Evolutionary conservation across 2,797 vertebrate genomes (phyloP).

Genomic region (Mionectes olivaceus): DNA sequence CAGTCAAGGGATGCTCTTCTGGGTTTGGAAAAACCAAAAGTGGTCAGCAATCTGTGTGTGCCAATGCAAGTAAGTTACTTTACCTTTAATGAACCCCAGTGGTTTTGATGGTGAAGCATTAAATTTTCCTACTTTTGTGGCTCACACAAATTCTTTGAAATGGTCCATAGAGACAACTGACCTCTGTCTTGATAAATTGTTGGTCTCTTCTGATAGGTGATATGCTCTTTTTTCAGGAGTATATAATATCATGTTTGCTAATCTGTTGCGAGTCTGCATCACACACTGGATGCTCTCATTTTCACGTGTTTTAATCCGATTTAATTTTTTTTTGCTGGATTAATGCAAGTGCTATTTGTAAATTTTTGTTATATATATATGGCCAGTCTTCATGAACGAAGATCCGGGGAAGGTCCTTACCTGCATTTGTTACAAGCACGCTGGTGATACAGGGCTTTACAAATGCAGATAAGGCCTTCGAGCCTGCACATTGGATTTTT

Average conservation of each 20-base stretch:
- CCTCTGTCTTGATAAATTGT: background rate
- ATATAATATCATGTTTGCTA: background rate
- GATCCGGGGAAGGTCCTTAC: too few relatives aligned
- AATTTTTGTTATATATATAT: background rate
- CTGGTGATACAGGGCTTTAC: too few relatives aligned
- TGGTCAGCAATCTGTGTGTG: background rate
- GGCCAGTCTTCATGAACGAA: too few relatives aligned
- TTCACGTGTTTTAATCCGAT: background rate
- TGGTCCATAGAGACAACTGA: background rate
- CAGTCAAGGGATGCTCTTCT: accelerated
- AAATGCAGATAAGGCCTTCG: too few relatives aligned
- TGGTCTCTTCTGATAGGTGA: background rate
- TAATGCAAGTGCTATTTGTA: background rate
- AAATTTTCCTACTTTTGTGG: background rate
- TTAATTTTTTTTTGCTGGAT: background rate
- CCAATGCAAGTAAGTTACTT: background rate
- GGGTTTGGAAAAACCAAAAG: background rate
- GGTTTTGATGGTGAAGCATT: background rate
- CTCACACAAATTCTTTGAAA: background rate
- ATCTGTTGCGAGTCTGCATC: background rate
- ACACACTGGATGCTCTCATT: background rate
- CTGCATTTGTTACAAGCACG: too few relatives aligned
- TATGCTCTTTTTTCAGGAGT: background rate
- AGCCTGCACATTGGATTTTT: too few relatives aligned
- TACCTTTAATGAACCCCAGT: background rate